Percentiles rank a stretch among this genome's conserved stretches.
Conservation (phyloP, 2,888 invertebrate genomes). For the Xanthia togata region DNA sequence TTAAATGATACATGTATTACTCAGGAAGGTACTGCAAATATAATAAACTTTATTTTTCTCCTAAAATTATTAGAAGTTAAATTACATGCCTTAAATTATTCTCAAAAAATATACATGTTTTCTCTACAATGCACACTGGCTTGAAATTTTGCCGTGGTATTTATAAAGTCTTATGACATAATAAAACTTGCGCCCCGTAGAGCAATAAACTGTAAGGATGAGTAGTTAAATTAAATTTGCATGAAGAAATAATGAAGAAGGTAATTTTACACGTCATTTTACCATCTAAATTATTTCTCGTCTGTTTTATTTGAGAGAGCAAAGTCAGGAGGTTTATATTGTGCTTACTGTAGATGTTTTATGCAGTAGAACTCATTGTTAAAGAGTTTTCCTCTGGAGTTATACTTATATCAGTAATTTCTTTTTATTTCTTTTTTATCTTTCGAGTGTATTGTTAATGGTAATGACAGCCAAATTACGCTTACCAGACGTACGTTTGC, state of each 20-base stretch:
- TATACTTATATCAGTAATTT: background rate
- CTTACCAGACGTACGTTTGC: background rate
- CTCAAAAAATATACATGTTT: conserved; percentile 13
- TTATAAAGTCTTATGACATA: conserved; percentile 21
- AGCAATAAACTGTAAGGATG: conserved; percentile 29
- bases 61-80: no score
- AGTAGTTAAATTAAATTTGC: conserved; percentile 61
- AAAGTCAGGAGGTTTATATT: background rate
- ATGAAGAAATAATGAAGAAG: conserved; percentile 40
- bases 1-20: no score
- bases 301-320: conserved; percentile 28
- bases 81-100: no score
- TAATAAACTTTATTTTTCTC: no score
- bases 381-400: background rate
- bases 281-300: background rate
- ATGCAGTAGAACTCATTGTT: background rate
- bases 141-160: conserved; percentile 33
- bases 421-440: background rate
- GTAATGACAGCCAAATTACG: background rate
- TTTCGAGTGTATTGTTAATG: background rate
- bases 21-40: no score
- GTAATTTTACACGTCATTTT: conserved; percentile 47
- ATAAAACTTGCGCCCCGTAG: conserved; percentile 43
- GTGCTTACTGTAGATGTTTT: background rate
- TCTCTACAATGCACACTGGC: background rate